Conservation (phyloP, 2,113 vertebrate species). For the Rhinichthys klamathensis region DNA sequence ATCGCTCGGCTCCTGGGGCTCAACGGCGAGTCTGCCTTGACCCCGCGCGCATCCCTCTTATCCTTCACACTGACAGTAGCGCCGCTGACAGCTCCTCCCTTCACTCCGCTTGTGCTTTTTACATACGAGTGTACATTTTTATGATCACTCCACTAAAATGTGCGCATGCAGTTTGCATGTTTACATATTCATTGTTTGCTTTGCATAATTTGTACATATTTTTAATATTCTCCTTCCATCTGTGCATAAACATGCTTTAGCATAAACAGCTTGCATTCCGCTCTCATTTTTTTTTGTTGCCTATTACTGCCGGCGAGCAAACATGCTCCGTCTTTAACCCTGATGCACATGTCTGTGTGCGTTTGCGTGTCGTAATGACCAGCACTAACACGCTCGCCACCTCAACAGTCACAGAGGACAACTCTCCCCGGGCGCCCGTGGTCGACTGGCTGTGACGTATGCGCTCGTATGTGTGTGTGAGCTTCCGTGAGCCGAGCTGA, state of each 20-base stretch:
- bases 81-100: conserved; percentile 48
- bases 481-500: conserved; percentile 73
- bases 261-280: conserved; percentile 1
- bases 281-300: conserved; percentile 33
- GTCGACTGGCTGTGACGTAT: conserved; percentile 28
- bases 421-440: conserved; percentile 70
- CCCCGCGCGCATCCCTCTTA: conserved; percentile 64
- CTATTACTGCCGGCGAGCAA: conserved; percentile 53
- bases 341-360: conserved; percentile 39
- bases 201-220: conserved; percentile 18
- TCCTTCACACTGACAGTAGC: conserved; percentile 62
- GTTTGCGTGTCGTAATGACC: conserved; percentile 60
- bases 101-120: conserved; percentile 20
- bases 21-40: conserved; percentile 58
- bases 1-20: conserved; percentile 53
- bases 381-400: conserved; percentile 65
- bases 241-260: conserved; percentile 7
- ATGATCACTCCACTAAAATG: background rate
- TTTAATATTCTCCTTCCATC: conserved; percentile 40
- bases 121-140: background rate
- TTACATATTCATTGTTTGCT: conserved; percentile 18
- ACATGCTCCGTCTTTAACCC: conserved; percentile 65
- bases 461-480: conserved; percentile 54
- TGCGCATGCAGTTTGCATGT: background rate
- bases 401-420: conserved; percentile 69